Evolutionary conservation across 2,888 invertebrate genomes (phyloP).

Genomic region (Abrostola triplasia): DNA sequence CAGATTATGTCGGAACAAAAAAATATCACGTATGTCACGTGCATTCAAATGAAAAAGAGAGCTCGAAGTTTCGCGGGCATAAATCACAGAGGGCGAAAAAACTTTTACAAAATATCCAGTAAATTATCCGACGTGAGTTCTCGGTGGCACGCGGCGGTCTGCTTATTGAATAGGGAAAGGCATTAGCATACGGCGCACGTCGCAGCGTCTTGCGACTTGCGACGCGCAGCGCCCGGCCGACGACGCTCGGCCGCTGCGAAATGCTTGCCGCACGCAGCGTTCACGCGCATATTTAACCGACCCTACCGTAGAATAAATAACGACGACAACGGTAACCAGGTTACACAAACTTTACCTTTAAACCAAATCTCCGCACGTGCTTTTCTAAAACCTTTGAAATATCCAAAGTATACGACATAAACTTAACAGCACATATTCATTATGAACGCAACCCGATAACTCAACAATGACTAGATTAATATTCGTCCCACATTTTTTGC

Average conservation of each 20-base stretch:
- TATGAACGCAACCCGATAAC: slow-evolving; percentile 51
- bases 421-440: slow-evolving; percentile 43
- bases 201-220: slow-evolving; percentile 77
- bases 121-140: slow-evolving; percentile 89
- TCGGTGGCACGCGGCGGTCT: slow-evolving; percentile 87
- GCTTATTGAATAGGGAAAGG: slow-evolving; percentile 87
- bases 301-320: slow-evolving; percentile 48
- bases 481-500: slow-evolving; percentile 71
- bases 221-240: slow-evolving; percentile 57
- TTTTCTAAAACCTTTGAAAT: slow-evolving; percentile 16
- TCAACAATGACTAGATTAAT: slow-evolving; percentile 67
- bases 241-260: slow-evolving; percentile 25
- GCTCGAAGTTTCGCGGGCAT: slow-evolving; percentile 87
- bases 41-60: slow-evolving; percentile 88
- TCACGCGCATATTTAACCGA: slow-evolving; percentile 46
- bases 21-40: slow-evolving; percentile 88
- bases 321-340: slow-evolving; percentile 37
- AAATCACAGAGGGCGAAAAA: slow-evolving; percentile 88
- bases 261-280: slow-evolving; percentile 44
- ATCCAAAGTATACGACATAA: slow-evolving; percentile 25
- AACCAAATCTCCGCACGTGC: slow-evolving; percentile 28
- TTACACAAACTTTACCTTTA: slow-evolving; percentile 38
- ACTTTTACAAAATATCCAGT: slow-evolving; percentile 89
- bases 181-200: slow-evolving; percentile 87
- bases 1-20: slow-evolving; percentile 85